Base-by-base conservation (phyloP, 2,797 vertebrate genomes). In the Channallabes apus region DNA sequence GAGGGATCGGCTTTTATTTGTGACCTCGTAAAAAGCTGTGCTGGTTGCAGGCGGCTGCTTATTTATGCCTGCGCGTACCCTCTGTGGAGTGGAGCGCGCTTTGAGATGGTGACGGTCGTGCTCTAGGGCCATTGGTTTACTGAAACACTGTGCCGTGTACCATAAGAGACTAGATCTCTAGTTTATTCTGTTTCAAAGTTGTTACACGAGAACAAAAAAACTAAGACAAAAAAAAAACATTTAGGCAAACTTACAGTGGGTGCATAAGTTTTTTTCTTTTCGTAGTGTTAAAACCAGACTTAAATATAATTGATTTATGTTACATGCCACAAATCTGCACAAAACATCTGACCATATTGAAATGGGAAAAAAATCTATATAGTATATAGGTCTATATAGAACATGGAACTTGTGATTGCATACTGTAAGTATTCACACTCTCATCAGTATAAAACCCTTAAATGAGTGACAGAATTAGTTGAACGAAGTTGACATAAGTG, bases 21-120 rank as follows among this genome's bases (percentile, higher is more conserved):
- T 69, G 85, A 76, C 72, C 77, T 85, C 56, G 64, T 86, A 86
- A 85, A 85, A 84, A 87, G 41, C 77, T 54, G 64, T 6, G 15
- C 75, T 72, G 38, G 61, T 84, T 41, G 75, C 54, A 65, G 58
- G 9, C 46, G 9, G 17, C 59, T 29, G 64, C 41, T 65, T 84
- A 84, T 85, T 86, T 82, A 68, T 80, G 80, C 4, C 83, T 62
- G 38, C 12, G 15, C 22, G 72, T 20, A 72, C 24, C 77, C 41
- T 51, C 69, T 22, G 17, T 56, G 29, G 72, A 17, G 15, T 22
- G 29, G 72, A 17, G 15, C 14, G 59, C 32, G 51, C 56, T 59
- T 38, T 54, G 41, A 82, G 5, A 85, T 32, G 0, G 73, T 29
- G 73, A 8, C 27, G 17, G 7, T 6, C 2, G 46, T 22, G 71